Evolutionary conservation across 2,113 vertebrate genomes (phyloP).

Genomic region (Azemiops feae): DNA sequence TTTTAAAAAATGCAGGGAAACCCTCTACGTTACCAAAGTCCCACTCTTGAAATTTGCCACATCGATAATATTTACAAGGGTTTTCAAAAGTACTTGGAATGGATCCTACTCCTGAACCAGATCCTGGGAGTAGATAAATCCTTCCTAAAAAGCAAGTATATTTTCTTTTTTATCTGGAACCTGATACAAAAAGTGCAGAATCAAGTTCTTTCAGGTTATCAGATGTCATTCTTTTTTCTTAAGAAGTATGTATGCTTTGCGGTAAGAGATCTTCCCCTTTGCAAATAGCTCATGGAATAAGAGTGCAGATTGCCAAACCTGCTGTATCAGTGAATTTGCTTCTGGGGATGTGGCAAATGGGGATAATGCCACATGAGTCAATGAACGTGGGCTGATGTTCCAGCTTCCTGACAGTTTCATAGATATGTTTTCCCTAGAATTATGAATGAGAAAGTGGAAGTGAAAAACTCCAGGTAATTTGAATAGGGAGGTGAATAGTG

Average conservation of each 20-base stretch:
- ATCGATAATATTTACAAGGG: not conserved
- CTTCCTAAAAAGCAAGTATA: not conserved
- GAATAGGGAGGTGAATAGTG: not conserved
- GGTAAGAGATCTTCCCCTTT: not conserved
- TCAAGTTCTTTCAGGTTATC: not conserved
- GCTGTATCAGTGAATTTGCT: not conserved
- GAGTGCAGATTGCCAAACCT: not conserved
- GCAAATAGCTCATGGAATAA: not conserved
- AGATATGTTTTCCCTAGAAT: not conserved
- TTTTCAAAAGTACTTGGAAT: not conserved
- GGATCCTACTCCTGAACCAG: not conserved
- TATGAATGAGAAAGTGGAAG: not conserved
- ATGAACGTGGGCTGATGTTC: not conserved
- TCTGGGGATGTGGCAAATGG: not conserved
- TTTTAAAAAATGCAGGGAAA: not conserved
- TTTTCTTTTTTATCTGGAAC: not conserved
- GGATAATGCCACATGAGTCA: not conserved
- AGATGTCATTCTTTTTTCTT: not conserved
- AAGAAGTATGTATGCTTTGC: not conserved
- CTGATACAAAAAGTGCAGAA: not conserved
- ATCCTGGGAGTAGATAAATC: not conserved
- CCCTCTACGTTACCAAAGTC: not conserved
- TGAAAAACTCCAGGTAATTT: not conserved
- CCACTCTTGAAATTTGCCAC: not conserved
- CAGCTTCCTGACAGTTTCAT: not conserved